These are phyloP conservation scores for Agrochola circellaris DNA, from an alignment of 2,888 invertebrate genomes.

Conservation along the genomic window DNA sequence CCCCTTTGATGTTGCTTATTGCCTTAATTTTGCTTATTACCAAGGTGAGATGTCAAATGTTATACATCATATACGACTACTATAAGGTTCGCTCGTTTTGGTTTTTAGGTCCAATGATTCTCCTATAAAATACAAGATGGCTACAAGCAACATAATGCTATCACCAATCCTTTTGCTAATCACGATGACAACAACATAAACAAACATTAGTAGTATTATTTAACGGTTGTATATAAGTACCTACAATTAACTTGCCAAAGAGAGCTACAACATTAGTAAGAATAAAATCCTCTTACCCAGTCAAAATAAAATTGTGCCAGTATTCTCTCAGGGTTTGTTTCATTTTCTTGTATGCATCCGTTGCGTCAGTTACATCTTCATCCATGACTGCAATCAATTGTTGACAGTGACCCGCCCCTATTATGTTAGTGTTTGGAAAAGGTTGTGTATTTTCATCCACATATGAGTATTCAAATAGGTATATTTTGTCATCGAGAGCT, in stretches of 20 bases:
- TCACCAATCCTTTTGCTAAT: not conserved
- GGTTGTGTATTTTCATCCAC: conserved; percentile 62
- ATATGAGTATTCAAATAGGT: conserved; percentile 75
- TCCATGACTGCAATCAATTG: conserved; percentile 65
- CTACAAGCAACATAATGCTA: not conserved
- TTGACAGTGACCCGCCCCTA: conserved; percentile 71
- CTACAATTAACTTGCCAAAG: not conserved
- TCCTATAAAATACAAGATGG: not conserved
- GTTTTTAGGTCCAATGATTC: not conserved
- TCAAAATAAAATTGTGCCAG: conserved; percentile 68
- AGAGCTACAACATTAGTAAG: not conserved
- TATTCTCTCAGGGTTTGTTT: conserved; percentile 60
- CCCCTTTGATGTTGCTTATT: too few relatives aligned
- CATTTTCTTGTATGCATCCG: conserved; percentile 62
- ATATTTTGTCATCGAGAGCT: conserved; percentile 69
- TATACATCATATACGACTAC: too few relatives aligned
- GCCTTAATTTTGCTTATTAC: too few relatives aligned
- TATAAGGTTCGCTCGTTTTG: too few relatives aligned
- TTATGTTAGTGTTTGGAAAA: conserved; percentile 64
- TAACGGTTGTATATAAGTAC: not conserved
- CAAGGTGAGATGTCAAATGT: too few relatives aligned
- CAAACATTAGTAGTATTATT: not conserved
- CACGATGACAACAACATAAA: conserved; percentile 1
- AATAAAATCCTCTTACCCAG: conserved; percentile 62
- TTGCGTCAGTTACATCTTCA: conserved; percentile 33